Evolutionary conservation across 2,113 vertebrate genomes (phyloP), one percentile per base, ranked within the genome.

Genomic region (Drymodes brunneopygia): DNA sequence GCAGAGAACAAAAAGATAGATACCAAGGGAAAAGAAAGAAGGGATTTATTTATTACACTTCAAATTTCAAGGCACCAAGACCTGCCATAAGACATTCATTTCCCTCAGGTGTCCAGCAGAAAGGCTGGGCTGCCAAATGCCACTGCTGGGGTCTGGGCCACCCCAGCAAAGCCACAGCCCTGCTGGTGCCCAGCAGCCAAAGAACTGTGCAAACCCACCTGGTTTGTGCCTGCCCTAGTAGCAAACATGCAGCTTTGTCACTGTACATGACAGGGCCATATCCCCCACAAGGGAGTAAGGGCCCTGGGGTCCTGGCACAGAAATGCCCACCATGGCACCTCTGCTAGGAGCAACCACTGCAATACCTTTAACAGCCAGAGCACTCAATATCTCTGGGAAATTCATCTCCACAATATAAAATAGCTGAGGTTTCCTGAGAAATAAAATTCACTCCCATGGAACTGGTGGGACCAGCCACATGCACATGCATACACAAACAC

Each of bases 1-100:
- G 23, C 31, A 79, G 58, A 57, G 25, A 73, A 28, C 42, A 85
- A 72, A 56, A 79, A 44, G 31, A 86, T 20, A 88, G 14, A 74
- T 25, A 35, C 0, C 2, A 71, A 36, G 12, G 40, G 56, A 61
- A 72, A 88, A 72, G 19, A 71, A 29, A 40, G 7, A 72, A 40
- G 16, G 53, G 21, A 80, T 94, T 96, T 94, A 94, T 93, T 94
- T 95, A 94, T 90, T 95, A 33, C 11, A 86, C 38, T 93, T 90
- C 71, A 40, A 5, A 65, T 66, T 86, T 66, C 60, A 75, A 80
- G 94, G 79, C 81, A 92, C 28, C 36, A 51, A 66, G 47, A 83
- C 38, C 27, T 25, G 14, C 23, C 50, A 92, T 62, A 83, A 88
- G 45, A 81, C 75, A 81, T 81, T 81, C 1, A 47, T 67, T 86